These are phyloP conservation scores for Syrrhaptes paradoxus DNA, from an alignment of 2,113 vertebrate species.

Conservation along the genomic window DNA sequence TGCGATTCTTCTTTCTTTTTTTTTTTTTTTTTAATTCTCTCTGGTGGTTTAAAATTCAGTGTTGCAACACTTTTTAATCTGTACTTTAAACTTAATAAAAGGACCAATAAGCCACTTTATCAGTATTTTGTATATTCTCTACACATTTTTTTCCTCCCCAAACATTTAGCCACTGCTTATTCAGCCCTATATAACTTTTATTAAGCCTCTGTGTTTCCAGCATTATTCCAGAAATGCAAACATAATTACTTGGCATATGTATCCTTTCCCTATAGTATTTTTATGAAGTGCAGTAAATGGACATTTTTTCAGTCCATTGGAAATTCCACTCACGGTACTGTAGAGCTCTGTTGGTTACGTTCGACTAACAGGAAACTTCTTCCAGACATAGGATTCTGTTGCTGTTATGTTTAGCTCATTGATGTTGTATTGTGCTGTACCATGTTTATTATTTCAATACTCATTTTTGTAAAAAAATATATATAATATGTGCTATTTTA, in stretches of 20 bases:
- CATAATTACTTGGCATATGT: conserved; percentile 65
- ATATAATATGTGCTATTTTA: conserved; percentile 77
- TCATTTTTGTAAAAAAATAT: conserved; percentile 76
- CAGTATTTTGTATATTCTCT: conserved; percentile 75
- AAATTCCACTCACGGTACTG: conserved; percentile 30
- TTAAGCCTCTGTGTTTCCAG: conserved; percentile 68
- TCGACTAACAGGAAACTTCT: conserved; percentile 50
- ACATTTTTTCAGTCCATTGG: conserved; percentile 20
- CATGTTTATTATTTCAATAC: conserved; percentile 76
- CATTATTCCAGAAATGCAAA: conserved; percentile 69
- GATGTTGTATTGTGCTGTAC: conserved; percentile 72
- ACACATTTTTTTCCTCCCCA: conserved; percentile 38
- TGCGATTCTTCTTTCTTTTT: conserved; percentile 17
- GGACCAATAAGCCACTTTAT: conserved; percentile 74
- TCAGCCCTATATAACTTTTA: conserved; percentile 62
- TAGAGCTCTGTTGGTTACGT: conserved; percentile 33
- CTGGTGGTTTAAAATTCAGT: conserved; percentile 62
- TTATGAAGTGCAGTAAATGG: conserved; percentile 59
- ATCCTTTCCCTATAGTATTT: conserved; percentile 67
- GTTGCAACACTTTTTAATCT: conserved; percentile 74
- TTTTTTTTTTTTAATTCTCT: background rate
- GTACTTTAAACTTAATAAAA: conserved; percentile 66
- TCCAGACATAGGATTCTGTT: conserved; percentile 61
- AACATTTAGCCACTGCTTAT: conserved; percentile 62
- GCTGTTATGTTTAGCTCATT: conserved; percentile 68